Evolutionary conservation across 2,888 invertebrate genomes (phyloP).

Genomic region (Elgonia sp.): DNA sequence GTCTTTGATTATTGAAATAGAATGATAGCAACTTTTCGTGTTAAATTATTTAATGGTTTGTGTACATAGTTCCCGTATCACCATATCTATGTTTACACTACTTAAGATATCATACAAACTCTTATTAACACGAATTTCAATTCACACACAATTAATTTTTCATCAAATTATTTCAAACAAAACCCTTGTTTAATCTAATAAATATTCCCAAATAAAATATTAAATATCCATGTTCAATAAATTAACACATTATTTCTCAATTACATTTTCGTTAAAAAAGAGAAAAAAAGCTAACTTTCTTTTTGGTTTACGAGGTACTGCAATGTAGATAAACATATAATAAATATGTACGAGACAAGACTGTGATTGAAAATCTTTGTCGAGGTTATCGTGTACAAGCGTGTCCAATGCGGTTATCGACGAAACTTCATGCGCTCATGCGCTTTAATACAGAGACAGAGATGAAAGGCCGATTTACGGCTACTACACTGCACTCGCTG

Average conservation of each 20-base stretch:
- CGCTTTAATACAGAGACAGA: constrained; percentile 77
- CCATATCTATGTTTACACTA: too few relatives aligned
- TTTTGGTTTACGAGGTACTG: constrained; percentile 22
- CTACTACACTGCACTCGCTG: constrained; percentile 75
- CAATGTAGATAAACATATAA: constrained; percentile 53
- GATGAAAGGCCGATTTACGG: constrained; percentile 77
- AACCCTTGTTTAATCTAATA: too few relatives aligned
- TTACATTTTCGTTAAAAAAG: constrained; percentile 1
- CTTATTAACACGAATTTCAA: too few relatives aligned
- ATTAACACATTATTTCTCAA: not conserved
- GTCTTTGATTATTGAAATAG: too few relatives aligned
- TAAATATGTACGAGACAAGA: constrained; percentile 65
- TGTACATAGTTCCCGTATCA: too few relatives aligned
- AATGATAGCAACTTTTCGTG: too few relatives aligned
- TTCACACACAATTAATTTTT: too few relatives aligned
- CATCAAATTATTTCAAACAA: too few relatives aligned
- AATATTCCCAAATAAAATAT: too few relatives aligned
- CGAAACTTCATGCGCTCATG: constrained; percentile 78
- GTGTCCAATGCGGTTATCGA: constrained; percentile 77
- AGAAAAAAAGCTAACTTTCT: constrained; percentile 1
- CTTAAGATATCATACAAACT: too few relatives aligned
- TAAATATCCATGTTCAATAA: not conserved
- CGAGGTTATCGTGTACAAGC: constrained; percentile 73
- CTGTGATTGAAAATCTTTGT: constrained; percentile 76
- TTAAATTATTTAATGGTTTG: too few relatives aligned